phyloP scores from a whole-genome alignment of 2,888 invertebrate genomes.

The Melikaiella ostensackeni region DNA sequence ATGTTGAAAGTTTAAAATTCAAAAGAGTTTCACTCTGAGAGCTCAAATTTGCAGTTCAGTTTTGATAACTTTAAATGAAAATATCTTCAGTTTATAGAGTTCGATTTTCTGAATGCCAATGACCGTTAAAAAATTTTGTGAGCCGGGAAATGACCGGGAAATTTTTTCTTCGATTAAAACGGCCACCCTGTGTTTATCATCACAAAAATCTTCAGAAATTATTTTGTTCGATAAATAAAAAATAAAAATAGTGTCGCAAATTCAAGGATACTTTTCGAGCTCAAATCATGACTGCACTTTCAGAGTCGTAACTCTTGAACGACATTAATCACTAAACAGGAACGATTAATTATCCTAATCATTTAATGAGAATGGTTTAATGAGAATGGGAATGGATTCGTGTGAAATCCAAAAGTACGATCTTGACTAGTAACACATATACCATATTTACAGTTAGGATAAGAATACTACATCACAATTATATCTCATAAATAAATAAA shows the following conservation, averaged over 20 bases:
- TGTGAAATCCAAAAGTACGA: slow-evolving; percentile 20
- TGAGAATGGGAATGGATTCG: slow-evolving; percentile 22
- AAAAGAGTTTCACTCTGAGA: too few species aligned
- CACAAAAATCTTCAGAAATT: neutral
- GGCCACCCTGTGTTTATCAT: too few species aligned
- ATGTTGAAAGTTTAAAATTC: too few species aligned
- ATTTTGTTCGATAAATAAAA: neutral
- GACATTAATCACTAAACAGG: slow-evolving; percentile 28
- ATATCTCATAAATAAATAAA: neutral
- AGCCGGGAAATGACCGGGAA: too few species aligned
- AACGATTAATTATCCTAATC: slow-evolving; percentile 35
- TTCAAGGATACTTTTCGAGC: slow-evolving; percentile 35
- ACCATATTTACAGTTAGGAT: slow-evolving; percentile 18
- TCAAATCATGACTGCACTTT: neutral
- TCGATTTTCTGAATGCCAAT: too few species aligned
- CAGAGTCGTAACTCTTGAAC: neutral
- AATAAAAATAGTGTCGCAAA: neutral
- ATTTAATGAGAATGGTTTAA: slow-evolving; percentile 34
- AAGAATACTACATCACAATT: slow-evolving; percentile 2
- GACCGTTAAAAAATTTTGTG: too few species aligned
- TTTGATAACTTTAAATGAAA: too few species aligned
- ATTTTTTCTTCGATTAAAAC: too few species aligned
- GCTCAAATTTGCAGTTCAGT: too few species aligned
- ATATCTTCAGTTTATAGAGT: too few species aligned
- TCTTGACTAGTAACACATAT: slow-evolving; percentile 22